phyloP scores from a whole-genome alignment of 2,797 vertebrate genomes.

The Scyliorhinus canicula region DNA sequence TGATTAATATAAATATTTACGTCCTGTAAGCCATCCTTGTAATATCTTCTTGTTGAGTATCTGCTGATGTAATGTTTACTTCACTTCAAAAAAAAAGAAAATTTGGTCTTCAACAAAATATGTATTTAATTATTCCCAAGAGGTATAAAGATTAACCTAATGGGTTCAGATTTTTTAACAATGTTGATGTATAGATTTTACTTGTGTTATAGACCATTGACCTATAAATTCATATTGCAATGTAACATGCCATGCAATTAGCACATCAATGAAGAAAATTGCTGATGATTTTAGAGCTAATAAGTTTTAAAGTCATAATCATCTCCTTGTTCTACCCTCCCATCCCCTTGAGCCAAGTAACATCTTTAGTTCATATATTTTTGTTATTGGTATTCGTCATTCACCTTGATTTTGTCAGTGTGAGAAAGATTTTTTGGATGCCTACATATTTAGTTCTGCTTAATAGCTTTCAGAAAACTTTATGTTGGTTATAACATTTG shows the following conservation, averaged over 20 bases:
- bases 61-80: constrained; percentile 31
- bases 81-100: background rate
- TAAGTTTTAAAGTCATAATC: background rate
- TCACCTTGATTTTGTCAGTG: background rate
- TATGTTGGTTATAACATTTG: background rate
- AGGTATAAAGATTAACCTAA: background rate
- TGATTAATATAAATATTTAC: constrained; percentile 40
- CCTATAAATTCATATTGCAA: background rate
- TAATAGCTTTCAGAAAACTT: background rate
- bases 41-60: constrained; percentile 39
- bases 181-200: background rate
- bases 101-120: background rate
- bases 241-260: background rate
- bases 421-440: background rate
- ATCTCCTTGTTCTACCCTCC: background rate
- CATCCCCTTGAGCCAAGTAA: background rate
- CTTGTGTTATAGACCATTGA: background rate
- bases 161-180: background rate
- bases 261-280: background rate
- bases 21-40: constrained; percentile 40
- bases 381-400: background rate
- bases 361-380: background rate
- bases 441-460: background rate
- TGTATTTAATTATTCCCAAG: background rate
- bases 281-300: background rate